A percentile compares a stretch with the other conserved stretches of the same genome.
Evolutionary conservation across 2,797 vertebrate species (phyloP).

Genomic region (Halcyon smyrnensis): DNA sequence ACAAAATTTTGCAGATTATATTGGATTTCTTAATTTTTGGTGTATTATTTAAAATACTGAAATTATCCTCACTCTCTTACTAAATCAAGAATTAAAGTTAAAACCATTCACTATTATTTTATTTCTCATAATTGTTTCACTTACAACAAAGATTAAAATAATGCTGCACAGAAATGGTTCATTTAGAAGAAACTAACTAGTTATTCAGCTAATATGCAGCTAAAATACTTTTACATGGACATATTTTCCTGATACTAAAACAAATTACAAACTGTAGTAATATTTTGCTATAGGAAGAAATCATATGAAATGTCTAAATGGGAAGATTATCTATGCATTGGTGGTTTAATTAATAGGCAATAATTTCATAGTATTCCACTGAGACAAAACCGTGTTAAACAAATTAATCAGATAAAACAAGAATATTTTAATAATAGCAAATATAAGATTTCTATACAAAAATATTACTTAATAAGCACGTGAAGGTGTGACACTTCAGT

Average conservation of each 20-base stretch:
- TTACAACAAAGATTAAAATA: not conserved
- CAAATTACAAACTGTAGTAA: not conserved
- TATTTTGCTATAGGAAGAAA: not conserved
- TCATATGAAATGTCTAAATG: not conserved
- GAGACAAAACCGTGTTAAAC: not conserved
- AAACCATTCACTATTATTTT: not conserved
- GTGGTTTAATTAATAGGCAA: not conserved
- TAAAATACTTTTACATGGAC: not conserved
- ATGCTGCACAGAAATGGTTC: not conserved
- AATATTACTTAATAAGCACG: not conserved
- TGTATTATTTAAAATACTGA: not conserved
- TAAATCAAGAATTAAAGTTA: not conserved
- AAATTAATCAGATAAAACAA: not conserved
- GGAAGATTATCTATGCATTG: not conserved
- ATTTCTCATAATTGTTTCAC: not conserved
- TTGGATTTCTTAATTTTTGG: constrained; percentile 61
- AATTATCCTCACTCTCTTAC: not conserved
- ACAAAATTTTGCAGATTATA: constrained; percentile 46
- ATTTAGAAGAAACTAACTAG: not conserved
- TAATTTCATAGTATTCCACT: not conserved
- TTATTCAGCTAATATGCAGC: not conserved
- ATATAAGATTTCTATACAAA: not conserved
- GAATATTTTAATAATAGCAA: not conserved
- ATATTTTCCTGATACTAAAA: not conserved
- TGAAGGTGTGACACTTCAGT: not conserved